Conservation (phyloP, 2,797 vertebrate genomes). For the Macropus fuliginosus region DNA sequence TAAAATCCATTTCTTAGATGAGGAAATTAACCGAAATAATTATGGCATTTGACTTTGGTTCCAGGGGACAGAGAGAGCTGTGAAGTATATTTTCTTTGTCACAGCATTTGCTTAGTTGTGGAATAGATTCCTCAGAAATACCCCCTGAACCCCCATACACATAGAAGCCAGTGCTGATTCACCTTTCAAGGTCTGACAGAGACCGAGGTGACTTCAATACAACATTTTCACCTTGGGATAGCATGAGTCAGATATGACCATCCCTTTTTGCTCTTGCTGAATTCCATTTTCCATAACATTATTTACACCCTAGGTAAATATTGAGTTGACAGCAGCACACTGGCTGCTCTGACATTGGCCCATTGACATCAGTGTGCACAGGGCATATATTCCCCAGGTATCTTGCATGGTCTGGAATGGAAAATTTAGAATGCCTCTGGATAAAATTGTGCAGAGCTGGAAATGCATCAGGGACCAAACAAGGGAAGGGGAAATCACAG, state of each 20-base stretch:
- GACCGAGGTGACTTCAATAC: not conserved
- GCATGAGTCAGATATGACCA: not conserved
- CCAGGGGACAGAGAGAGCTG: not conserved
- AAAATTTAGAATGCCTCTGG: conserved; percentile 1
- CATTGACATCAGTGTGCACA: not conserved
- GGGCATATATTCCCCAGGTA: not conserved
- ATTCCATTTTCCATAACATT: not conserved
- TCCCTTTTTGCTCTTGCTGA: not conserved
- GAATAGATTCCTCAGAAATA: not conserved
- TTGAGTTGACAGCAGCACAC: not conserved
- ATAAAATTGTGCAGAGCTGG: conserved; percentile 7
- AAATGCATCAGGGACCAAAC: not conserved
- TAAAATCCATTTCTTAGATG: not conserved
- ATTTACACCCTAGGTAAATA: not conserved
- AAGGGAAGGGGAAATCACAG: not conserved
- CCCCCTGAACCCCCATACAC: not conserved
- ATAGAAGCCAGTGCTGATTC: not conserved
- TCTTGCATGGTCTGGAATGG: not conserved
- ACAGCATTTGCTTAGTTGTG: conserved; percentile 4
- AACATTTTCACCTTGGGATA: not conserved
- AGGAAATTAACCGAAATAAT: not conserved
- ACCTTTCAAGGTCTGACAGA: not conserved
- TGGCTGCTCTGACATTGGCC: not conserved
- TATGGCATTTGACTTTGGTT: not conserved
- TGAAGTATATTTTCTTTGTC: not conserved